Base-by-base conservation (phyloP, 2,113 vertebrate genomes). In the Megaleporinus macrocephalus region DNA sequence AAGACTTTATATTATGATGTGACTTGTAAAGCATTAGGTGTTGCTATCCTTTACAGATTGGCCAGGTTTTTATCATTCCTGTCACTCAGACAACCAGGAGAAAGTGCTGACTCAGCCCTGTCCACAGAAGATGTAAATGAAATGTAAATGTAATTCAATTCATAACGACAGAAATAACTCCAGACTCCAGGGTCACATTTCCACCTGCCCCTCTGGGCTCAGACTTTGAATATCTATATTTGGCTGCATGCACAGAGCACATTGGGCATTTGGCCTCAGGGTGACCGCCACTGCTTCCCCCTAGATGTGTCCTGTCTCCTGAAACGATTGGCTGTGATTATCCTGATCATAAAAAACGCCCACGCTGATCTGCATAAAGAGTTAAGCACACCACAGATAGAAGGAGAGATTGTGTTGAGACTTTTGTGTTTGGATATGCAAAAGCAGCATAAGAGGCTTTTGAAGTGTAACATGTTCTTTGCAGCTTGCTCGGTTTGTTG, bases 191-290 rank as follows among this genome's bases (percentile, higher is more conserved):
- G 53, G 20, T 86, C 80, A 89, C 91, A 90, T 92, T 91, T 88
- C 91, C 86, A 90, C 87, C 90, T 86, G 84, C 72, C 77, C 78
- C 86, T 90, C 87, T 85, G 85, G 88, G 87, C 91, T 89, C 91
- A 90, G 91, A 78, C 80, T 92, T 91, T 90, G 88, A 90, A 90
- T 92, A 89, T 89, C 88, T 87, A 85, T 89, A 86, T 89, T 89
- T 89, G 88, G 81, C 84, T 78, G 84, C 5, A 55, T 83, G 79
- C 76, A 87, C 83, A 3, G 57, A 13, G 63, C 15, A n/a, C n/a
- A 27, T n/a, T 27, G 72, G 24, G 1, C 24, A 20, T 27, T 33
- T 4, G 20, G 15, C 72, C 80, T 36, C 41, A n/a, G 16, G 82
- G 82, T 29, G 14, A 36, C 62, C 15, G 65, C 22, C 24, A 51